A percentile compares a stretch with the other conserved stretches of the same genome.
phyloP scores from a whole-genome alignment of 2,797 vertebrate species.

The Caiman crocodilus region DNA sequence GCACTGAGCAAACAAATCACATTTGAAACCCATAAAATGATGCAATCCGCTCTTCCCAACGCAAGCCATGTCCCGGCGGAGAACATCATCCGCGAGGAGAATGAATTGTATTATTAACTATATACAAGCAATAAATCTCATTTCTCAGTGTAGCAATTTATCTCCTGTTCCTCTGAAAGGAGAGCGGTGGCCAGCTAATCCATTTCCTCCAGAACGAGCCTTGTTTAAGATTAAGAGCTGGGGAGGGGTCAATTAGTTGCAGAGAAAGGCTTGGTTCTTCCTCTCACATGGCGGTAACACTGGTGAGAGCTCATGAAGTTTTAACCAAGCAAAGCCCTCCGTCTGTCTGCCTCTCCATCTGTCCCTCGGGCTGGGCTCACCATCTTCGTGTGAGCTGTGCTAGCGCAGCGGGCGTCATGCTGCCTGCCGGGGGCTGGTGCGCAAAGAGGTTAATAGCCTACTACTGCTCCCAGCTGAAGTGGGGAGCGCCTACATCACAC shows the following conservation, averaged over 20 bases:
- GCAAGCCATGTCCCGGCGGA: neutral
- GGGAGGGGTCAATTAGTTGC: neutral
- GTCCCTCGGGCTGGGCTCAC: neutral
- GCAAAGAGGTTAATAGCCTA: neutral
- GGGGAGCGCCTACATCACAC: neutral
- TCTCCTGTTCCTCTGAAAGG: neutral
- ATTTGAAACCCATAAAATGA: slow-evolving; percentile 36
- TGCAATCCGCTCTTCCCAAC: neutral
- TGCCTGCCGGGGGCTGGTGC: neutral
- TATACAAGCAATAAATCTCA: neutral
- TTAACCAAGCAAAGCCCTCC: neutral
- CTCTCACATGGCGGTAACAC: neutral
- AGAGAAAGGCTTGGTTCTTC: neutral
- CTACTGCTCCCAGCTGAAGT: neutral
- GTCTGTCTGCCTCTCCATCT: neutral
- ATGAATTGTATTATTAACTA: neutral
- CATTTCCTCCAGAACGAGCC: neutral
- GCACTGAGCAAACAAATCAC: slow-evolving; percentile 46
- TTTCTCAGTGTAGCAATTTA: neutral
- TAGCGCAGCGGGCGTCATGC: neutral
- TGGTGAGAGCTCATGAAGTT: neutral
- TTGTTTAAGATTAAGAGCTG: neutral
- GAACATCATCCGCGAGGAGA: neutral
- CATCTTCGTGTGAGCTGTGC: neutral
- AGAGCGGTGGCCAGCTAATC: neutral